Conservation (phyloP, 2,888 invertebrate species). For the Ypsolopha sequella region DNA sequence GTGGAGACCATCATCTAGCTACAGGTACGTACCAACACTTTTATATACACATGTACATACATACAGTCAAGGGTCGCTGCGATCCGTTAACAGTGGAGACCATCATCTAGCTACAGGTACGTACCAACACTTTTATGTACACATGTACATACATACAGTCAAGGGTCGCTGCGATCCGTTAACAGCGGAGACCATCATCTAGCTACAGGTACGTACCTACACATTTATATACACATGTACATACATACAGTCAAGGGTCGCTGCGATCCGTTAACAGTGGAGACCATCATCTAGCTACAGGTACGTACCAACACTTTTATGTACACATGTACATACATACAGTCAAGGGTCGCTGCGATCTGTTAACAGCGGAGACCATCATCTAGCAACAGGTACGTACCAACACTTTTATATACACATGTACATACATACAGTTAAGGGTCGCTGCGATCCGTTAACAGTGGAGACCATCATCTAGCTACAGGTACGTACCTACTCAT, state of each 20-base stretch:
- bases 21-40: not conserved
- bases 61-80: not conserved
- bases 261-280: no score
- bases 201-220: not conserved
- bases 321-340: not conserved
- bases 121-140: not conserved
- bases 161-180: not conserved
- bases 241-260: no score
- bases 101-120: not conserved
- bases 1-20: not conserved
- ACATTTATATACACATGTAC: not conserved
- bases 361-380: not conserved
- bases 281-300: no score
- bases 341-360: not conserved
- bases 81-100: not conserved
- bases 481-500: no score
- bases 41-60: not conserved
- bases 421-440: no score
- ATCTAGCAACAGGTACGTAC: not conserved
- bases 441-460: no score
- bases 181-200: not conserved
- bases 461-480: no score
- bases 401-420: not conserved
- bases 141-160: no score
- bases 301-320: no score